Evolutionary conservation across 2,888 invertebrate species (phyloP).

Genomic region (Automeris io): DNA sequence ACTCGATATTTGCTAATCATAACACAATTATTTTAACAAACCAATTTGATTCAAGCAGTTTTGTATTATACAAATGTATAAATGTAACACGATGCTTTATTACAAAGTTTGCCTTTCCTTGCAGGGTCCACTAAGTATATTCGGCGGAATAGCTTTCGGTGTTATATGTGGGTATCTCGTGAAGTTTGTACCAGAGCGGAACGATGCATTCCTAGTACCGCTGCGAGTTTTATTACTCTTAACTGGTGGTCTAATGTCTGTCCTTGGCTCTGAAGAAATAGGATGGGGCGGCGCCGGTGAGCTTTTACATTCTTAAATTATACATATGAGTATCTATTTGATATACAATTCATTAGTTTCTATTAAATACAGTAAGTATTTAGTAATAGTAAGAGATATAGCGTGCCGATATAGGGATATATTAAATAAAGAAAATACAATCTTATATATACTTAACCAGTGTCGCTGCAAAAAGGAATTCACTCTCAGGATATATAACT

Average conservation of each 20-base stretch:
- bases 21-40: neutral
- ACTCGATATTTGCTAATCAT: neutral
- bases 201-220: slow-evolving; percentile 88
- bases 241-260: slow-evolving; percentile 87
- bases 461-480: neutral
- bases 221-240: slow-evolving; percentile 87
- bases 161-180: slow-evolving; percentile 87
- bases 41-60: slow-evolving; percentile 1
- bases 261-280: slow-evolving; percentile 90
- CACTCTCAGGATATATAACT: neutral
- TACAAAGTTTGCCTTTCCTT: slow-evolving; percentile 19
- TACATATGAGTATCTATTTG: neutral
- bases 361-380: too few relatives aligned
- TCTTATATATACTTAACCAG: too few relatives aligned
- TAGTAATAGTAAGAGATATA: too few relatives aligned
- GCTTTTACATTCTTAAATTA: slow-evolving; percentile 6
- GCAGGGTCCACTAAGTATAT: slow-evolving; percentile 86
- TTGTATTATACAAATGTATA: too few relatives aligned
- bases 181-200: slow-evolving; percentile 89
- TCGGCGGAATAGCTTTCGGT: slow-evolving; percentile 89
- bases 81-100: neutral
- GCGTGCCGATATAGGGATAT: too few relatives aligned
- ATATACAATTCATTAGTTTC: neutral
- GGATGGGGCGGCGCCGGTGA: slow-evolving; percentile 81
- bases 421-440: too few relatives aligned